Evolutionary conservation across 2,888 invertebrate species (phyloP), one percentile per base, ranked within the genome.

Genomic region (Cheilosia urbana): DNA sequence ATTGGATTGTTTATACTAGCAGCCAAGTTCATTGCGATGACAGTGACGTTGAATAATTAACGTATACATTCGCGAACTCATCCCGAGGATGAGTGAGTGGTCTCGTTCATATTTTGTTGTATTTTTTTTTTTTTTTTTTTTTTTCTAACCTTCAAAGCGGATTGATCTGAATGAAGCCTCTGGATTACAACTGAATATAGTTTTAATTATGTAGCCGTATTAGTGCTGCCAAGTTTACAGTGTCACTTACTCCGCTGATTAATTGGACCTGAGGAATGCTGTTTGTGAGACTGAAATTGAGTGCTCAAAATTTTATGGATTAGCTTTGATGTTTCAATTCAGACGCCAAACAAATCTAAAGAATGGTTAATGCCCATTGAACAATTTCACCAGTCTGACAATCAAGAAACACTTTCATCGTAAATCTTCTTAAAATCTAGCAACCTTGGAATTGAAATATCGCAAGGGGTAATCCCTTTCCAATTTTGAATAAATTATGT

Each of bases 1-100:
- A 63, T 45, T 75, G 65, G 37, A 57, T 30, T 30, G 7, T 30
- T 9, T 30, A 9, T 30, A 17, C 40, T 45, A 60, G 6, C 37
- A 49, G 9, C 34, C 69, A 78, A 78, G 69, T 63, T 78, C 69
- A 78, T 49, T 47, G 45, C 15, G 63, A 63, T 71, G 69, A 55
- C 63, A 69, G 55, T 58, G 69, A 47, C 11, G 49, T 24, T 68
- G 24, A 68, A 60, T 62, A 69, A 57, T 78, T 21, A 9, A 21
- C 27, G 6, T 37, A 21, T 37, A 6, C 37, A 17, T 34, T 7
- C 7, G 51, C 37, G 40, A 53, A 21, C 21, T n/a, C n/a, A 9
- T 19, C 7, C 71, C 37, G 45, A 37, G 53, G 62, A 30, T 53
- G 11, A 13, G n/a, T 42, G 40, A 13, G 37, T 37, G 37, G 11